A percentile compares a stretch with the other conserved stretches of the same genome.
These are phyloP conservation scores for Ennomos quercinarius DNA, from an alignment of 2,888 invertebrate genomes.

Conservation along the genomic window DNA sequence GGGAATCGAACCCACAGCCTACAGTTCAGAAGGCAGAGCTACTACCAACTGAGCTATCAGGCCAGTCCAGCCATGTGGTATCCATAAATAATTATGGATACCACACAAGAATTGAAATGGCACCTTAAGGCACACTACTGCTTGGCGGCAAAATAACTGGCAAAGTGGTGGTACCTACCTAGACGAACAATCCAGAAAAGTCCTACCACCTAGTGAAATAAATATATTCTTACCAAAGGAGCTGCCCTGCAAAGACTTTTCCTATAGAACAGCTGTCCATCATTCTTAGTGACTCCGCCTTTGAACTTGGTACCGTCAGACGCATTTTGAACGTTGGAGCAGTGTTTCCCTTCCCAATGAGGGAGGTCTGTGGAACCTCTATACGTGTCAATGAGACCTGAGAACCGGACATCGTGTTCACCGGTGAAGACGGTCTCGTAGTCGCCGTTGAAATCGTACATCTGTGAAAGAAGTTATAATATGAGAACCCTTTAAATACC, in stretches of 20 bases:
- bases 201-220: too few relatives aligned
- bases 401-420: constrained; percentile 82
- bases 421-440: constrained; percentile 92
- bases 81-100: too few relatives aligned
- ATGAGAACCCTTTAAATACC: neutral
- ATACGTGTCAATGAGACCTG: constrained; percentile 92
- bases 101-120: too few relatives aligned
- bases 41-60: too few relatives aligned
- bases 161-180: too few relatives aligned
- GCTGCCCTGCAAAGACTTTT: constrained; percentile 95
- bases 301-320: constrained; percentile 95
- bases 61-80: too few relatives aligned
- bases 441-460: constrained; percentile 94
- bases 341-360: constrained; percentile 91
- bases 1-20: too few relatives aligned
- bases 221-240: constrained; percentile 85
- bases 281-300: constrained; percentile 88
- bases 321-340: constrained; percentile 90
- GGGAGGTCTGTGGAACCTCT: constrained; percentile 89
- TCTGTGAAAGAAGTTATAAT: constrained; percentile 75
- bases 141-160: too few relatives aligned
- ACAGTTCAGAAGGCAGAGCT: too few relatives aligned
- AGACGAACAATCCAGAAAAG: too few relatives aligned
- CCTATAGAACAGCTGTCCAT: constrained; percentile 90
- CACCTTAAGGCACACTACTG: too few relatives aligned